phyloP scores from a whole-genome alignment of 2,113 vertebrate genomes.

The Eolophus roseicapilla region DNA sequence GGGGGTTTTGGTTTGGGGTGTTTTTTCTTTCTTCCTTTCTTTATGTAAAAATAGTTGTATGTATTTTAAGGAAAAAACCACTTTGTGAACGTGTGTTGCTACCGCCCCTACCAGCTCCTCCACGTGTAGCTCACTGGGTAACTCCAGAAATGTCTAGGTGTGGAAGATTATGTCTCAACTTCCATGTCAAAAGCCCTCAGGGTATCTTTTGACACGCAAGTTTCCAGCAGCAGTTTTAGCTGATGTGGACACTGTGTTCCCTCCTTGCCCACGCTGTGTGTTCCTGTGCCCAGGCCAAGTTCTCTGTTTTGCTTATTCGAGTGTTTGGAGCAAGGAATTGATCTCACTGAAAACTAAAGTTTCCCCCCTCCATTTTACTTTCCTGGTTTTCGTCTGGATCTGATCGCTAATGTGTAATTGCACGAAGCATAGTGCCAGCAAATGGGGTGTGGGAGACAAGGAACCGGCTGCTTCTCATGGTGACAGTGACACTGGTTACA shows the following conservation, averaged over 20 bases:
- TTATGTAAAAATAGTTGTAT: neutral
- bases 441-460: neutral
- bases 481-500: neutral
- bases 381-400: neutral
- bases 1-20: neutral
- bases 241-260: neutral
- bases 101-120: neutral
- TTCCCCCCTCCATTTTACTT: rapidly evolving
- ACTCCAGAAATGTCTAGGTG: neutral
- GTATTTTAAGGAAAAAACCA: neutral
- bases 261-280: neutral
- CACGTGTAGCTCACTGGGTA: neutral
- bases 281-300: conserved; percentile 8
- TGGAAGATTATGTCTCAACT: neutral
- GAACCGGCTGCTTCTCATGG: neutral
- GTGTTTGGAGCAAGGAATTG: neutral
- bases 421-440: neutral
- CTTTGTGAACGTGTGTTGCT: neutral
- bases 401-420: neutral
- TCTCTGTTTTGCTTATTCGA: neutral
- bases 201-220: neutral
- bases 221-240: neutral
- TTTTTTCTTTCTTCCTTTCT: neutral
- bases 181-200: neutral
- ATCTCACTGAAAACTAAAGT: neutral